A percentile compares a stretch with the other conserved stretches of the same genome.
These are phyloP conservation scores for Agonopterix arenella DNA, from an alignment of 2,888 invertebrate species.

Conservation along the genomic window DNA sequence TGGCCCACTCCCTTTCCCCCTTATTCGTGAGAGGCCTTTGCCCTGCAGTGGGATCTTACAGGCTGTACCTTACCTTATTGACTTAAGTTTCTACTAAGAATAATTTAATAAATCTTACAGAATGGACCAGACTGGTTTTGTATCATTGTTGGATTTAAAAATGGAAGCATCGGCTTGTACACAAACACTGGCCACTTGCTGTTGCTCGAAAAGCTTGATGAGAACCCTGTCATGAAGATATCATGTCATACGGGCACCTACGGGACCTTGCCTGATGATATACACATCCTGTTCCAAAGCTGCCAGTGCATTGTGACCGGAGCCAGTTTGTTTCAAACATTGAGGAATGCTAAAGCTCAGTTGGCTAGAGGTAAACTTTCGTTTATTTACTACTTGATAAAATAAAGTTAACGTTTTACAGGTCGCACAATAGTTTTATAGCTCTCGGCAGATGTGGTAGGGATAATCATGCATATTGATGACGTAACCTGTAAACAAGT, in stretches of 20 bases:
- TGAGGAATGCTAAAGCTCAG: slow-evolving; percentile 87
- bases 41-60: too few species aligned
- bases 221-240: slow-evolving; percentile 85
- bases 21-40: too few species aligned
- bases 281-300: slow-evolving; percentile 84
- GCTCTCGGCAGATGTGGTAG: too few species aligned
- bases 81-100: too few species aligned
- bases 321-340: slow-evolving; percentile 85
- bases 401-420: too few species aligned
- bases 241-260: slow-evolving; percentile 83
- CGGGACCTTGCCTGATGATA: slow-evolving; percentile 79
- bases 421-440: too few species aligned
- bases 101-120: slow-evolving; percentile 56
- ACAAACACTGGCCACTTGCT: slow-evolving; percentile 91
- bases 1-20: too few species aligned
- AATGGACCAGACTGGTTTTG: slow-evolving; percentile 95
- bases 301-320: slow-evolving; percentile 86
- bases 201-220: slow-evolving; percentile 89
- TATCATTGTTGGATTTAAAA: slow-evolving; percentile 89
- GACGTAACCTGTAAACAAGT: too few species aligned
- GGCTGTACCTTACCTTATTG: too few species aligned
- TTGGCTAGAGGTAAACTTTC: slow-evolving; percentile 82
- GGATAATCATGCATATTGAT: too few species aligned
- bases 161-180: slow-evolving; percentile 91
- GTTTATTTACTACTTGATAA: too few species aligned